Base-by-base conservation (phyloP, 2,797 vertebrate genomes). In the Sebastes reedi region DNA sequence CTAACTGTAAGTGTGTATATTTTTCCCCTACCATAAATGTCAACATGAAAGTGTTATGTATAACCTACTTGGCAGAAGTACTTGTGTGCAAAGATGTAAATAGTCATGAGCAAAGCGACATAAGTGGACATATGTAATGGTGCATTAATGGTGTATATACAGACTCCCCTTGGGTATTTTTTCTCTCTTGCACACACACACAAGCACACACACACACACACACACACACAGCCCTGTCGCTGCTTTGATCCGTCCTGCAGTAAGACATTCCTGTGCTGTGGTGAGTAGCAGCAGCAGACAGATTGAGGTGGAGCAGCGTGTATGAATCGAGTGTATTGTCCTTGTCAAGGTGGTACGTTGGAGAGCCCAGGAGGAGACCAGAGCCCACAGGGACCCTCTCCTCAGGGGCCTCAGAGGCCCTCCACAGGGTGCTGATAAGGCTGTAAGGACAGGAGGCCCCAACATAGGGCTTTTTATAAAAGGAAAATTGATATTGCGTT, bases 291-390 rank as follows among this genome's bases (percentile, higher is more conserved):
- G 75, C 77, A 87, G 86, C 64, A 67, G 90, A 87, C 79, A 80
- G 86, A 86, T 83, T 30, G 71, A 77, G 86, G 82, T 78, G 71
- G 79, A 62, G 80, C 39, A 50, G 39, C 9, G 20, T 29, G 65
- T 50, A 93, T 94, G 93, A 94, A 94, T 95, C 39, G 74, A 79
- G 55, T 82, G 83, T 87, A 94, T 94, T 94, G 93, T 94, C 81
- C 68, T 42, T 82, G 70, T 80, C 27, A 52, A 82, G 83, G 83
- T 82, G 67, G 84, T 71, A 75, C 42, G 84, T 70, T 85, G 83
- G 60, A 77, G 77, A 74, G 60, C 84, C 75, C 80, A 80, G 83
- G 82, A 80, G 83, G 82, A 89, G 90, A 90, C 87, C 86, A 58
- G 84, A 85, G 85, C 74, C 88, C 72, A 75, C 52, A 29, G 87